Evolutionary conservation across 2,888 invertebrate genomes (phyloP), one percentile per base, ranked within the genome.

Genomic region (Scaptomyza parva): DNA sequence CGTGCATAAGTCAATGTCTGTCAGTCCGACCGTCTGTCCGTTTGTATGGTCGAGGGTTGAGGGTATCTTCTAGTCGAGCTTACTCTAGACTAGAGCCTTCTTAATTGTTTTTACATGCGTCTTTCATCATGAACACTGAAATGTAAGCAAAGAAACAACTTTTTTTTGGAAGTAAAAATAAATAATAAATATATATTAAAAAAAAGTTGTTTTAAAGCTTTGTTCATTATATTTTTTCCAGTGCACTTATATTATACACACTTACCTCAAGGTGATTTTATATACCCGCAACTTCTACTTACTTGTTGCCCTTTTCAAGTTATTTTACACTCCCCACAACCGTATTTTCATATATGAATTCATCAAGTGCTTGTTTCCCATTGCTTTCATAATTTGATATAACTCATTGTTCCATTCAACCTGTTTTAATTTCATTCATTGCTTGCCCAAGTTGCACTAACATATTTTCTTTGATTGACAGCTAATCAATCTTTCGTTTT

Each of bases 401-500:
- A 61, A 59, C 65, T 74, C 61, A 74, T 83, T 84, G 76, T 78
- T 80, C 62, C 33, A 55, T 37, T 33, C 61, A 82, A 81, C 82
- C 82, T 86, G 86, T 70, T 78, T 82, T 67, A 41, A 79, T 59
- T 71, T 73, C 73, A 83, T 86, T 86, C 84, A 86, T 70, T 35
- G 47, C 47, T 37, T 61, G 59, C 63, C 45, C 63, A 59, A 17
- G 37, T 39, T 30, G 53, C 48, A 33, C 30, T 5, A n/a, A 14
- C 39, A 22, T 24, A 20, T 3, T 22, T 3, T 22, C 9, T 3
- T 53, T 70, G 85, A 86, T 86, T 86, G 85, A 86, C 85, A 86
- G 87, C 83, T 75, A 81, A 86, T 86, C 87, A 87, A 86, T 86
- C 87, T 83, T 57, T 68, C n/a, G n/a, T n/a, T 57, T 68, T 70